Percentiles rank a stretch among this genome's conserved stretches.
Conservation (phyloP, 2,797 vertebrate genomes). For the Poecile montanus region DNA sequence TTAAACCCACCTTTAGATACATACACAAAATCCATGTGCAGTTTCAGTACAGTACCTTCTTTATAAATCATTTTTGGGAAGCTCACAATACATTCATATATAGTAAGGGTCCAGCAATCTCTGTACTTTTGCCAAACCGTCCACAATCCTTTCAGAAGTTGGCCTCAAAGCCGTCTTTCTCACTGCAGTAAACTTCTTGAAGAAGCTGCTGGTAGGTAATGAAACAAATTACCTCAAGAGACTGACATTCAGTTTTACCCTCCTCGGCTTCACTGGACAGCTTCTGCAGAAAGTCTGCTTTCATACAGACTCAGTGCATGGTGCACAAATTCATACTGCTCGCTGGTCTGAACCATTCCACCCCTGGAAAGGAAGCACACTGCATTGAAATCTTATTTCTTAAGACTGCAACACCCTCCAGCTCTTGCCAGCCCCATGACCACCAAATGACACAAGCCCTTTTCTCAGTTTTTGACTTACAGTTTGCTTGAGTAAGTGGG, state of each 20-base stretch:
- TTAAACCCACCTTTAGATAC: constrained; percentile 67
- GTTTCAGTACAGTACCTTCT: constrained; percentile 66
- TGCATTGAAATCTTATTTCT: background rate
- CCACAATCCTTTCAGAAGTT: constrained; percentile 34
- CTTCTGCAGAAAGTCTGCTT: constrained; percentile 84
- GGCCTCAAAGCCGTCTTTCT: constrained; percentile 53
- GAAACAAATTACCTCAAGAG: constrained; percentile 69
- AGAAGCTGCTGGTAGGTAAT: constrained; percentile 75
- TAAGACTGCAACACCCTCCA: background rate
- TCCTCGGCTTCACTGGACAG: constrained; percentile 80
- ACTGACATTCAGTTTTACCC: background rate
- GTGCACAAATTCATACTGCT: constrained; percentile 98
- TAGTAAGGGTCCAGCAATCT: constrained; percentile 62
- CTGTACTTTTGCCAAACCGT: constrained; percentile 31
- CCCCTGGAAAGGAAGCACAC: constrained; percentile 79
- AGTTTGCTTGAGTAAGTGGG: background rate
- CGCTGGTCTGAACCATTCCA: constrained; percentile 96
- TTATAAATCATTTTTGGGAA: constrained; percentile 63
- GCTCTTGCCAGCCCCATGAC: background rate
- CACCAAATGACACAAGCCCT: background rate
- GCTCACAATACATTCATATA: constrained; percentile 78
- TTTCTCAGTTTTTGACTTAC: background rate
- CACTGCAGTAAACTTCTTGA: constrained; percentile 63
- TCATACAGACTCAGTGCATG: constrained; percentile 92
- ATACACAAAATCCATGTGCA: constrained; percentile 53